Evolutionary conservation across 2,888 invertebrate species (phyloP).

Genomic region (Drepana falcataria): DNA sequence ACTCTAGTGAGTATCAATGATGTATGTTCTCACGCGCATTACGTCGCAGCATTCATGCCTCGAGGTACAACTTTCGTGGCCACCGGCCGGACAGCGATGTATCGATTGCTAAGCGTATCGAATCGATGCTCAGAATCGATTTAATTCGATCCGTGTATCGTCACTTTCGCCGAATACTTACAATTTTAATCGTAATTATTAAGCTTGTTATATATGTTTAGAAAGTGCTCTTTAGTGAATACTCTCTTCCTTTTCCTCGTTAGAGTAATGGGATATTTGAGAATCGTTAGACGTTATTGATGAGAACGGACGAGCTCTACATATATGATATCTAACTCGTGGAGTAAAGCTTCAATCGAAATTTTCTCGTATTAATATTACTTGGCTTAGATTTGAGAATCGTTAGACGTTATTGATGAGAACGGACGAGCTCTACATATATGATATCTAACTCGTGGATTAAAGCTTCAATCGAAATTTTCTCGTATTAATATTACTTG

Average conservation of each 20-base stretch:
- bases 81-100: slow-evolving; percentile 34
- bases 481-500: too few relatives aligned
- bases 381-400: not conserved
- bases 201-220: slow-evolving; percentile 12
- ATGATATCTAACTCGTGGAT: too few relatives aligned
- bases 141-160: slow-evolving; percentile 21
- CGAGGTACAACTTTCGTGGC: slow-evolving; percentile 19
- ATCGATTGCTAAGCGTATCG: slow-evolving; percentile 45
- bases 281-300: not conserved
- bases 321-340: too few relatives aligned
- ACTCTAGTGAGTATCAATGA: not conserved
- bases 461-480: too few relatives aligned
- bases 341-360: too few relatives aligned
- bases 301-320: not conserved
- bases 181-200: slow-evolving; percentile 21
- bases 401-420: not conserved
- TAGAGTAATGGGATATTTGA: not conserved
- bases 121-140: slow-evolving; percentile 41
- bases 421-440: not conserved
- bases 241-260: not conserved
- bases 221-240: not conserved
- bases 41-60: slow-evolving; percentile 9
- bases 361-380: too few relatives aligned
- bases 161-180: slow-evolving; percentile 40
- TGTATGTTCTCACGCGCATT: not conserved